Conservation (phyloP, 2,797 vertebrate genomes). For the Morus bassanus region DNA sequence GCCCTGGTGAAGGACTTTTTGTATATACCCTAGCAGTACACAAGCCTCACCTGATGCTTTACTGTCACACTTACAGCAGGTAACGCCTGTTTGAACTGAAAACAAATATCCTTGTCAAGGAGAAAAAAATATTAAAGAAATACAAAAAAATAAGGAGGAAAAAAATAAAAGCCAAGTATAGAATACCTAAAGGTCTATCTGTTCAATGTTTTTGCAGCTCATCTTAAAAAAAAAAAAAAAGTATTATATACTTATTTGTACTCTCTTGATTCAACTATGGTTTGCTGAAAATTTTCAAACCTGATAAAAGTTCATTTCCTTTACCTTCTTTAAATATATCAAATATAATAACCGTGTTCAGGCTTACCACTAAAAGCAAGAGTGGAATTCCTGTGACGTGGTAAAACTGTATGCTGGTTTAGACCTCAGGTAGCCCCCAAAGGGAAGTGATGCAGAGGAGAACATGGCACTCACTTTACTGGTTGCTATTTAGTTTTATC, state of each 20-base stretch:
- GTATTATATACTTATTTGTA: neutral
- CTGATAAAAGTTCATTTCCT: neutral
- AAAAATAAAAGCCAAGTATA: neutral
- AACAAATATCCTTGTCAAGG: neutral
- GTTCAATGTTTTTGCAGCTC: neutral
- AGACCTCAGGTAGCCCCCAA: neutral
- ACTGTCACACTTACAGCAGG: neutral
- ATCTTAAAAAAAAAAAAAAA: neutral
- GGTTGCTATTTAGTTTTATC: neutral
- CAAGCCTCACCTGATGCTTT: neutral
- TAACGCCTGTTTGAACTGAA: neutral
- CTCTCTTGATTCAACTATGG: neutral
- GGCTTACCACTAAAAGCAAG: neutral
- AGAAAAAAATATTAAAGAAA: neutral
- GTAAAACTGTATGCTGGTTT: neutral
- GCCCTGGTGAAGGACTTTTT: neutral
- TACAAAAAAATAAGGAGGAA: fast-evolving
- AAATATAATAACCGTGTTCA: neutral
- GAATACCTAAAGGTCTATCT: neutral
- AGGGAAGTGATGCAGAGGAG: neutral
- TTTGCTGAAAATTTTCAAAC: neutral
- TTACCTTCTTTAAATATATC: neutral
- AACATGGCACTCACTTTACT: neutral
- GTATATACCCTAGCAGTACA: neutral
- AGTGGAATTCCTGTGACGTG: neutral